These are phyloP conservation scores for Listrodromus nycthemerus DNA, from an alignment of 2,888 invertebrate species.

Conservation along the genomic window DNA sequence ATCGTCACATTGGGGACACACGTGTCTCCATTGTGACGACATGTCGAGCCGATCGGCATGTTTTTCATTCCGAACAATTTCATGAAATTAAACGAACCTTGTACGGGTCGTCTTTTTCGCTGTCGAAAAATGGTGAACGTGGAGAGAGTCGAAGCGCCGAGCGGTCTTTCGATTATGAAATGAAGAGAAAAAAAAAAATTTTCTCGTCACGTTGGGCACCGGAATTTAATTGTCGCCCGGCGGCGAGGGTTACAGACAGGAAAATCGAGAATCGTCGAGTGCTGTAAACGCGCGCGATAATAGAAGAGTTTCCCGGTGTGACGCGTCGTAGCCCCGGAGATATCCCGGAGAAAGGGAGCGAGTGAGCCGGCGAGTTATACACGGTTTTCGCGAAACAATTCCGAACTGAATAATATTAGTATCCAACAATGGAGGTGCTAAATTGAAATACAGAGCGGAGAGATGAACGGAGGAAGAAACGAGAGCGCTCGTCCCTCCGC, in stretches of 20 bases:
- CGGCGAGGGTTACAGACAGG: constrained; percentile 27
- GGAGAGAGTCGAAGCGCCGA: background rate
- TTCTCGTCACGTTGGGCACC: constrained; percentile 4
- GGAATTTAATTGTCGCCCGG: constrained; percentile 30
- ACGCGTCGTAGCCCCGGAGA: constrained; percentile 5
- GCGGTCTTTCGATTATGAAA: background rate
- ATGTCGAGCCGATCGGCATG: no score
- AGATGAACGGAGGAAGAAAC: constrained; percentile 30
- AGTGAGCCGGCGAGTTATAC: background rate
- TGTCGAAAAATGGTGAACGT: background rate
- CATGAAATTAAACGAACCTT: no score
- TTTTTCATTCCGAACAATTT: no score
- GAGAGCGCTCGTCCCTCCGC: constrained; percentile 23
- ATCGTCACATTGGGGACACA: no score
- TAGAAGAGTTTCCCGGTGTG: background rate
- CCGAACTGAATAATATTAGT: constrained; percentile 83
- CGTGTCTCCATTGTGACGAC: no score
- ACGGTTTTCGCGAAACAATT: constrained; percentile 81
- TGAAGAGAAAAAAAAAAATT: constrained; percentile 1
- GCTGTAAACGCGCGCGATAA: background rate
- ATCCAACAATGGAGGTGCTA: constrained; percentile 82
- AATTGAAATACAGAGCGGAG: constrained; percentile 79
- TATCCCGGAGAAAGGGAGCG: background rate
- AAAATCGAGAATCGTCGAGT: constrained; percentile 37
- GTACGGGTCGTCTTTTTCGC: no score